A percentile compares a stretch with the other conserved stretches of the same genome.
Evolutionary conservation across 2,113 vertebrate genomes (phyloP).

Genomic region (Forbesichthys agassizii): DNA sequence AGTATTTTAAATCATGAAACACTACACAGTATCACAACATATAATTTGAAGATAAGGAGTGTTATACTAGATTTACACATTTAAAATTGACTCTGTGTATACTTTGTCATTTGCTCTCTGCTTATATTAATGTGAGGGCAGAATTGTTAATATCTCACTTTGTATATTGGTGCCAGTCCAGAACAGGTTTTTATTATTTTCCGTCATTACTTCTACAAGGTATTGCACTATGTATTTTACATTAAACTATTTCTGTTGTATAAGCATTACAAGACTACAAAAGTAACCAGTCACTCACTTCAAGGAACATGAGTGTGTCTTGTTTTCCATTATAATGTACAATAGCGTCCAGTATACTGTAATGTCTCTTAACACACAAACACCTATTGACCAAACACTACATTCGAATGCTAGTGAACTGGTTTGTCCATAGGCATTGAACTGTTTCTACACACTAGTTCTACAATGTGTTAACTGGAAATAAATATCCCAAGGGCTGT

Average conservation of each 20-base stretch:
- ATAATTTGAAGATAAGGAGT: conserved; percentile 24
- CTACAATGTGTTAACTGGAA: no score
- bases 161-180: conserved; percentile 43
- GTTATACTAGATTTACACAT: conserved; percentile 42
- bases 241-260: conserved; percentile 60
- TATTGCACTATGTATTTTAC: conserved; percentile 51
- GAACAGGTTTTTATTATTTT: conserved; percentile 38
- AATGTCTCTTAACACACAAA: no score
- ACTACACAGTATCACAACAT: conserved; percentile 30
- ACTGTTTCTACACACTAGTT: no score
- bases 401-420: no score
- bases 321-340: no score
- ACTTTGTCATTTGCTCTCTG: conserved; percentile 30
- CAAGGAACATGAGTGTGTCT: no score
- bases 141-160: conserved; percentile 38
- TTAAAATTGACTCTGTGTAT: conserved; percentile 28
- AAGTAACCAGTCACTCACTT: conserved; percentile 12
- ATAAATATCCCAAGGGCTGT: no score
- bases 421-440: no score
- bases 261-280: conserved; percentile 61
- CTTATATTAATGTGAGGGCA: conserved; percentile 45
- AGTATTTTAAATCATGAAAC: background rate
- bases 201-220: conserved; percentile 45
- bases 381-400: no score
- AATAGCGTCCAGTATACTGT: no score